Evolutionary conservation across 2,113 vertebrate genomes (phyloP), one percentile per base, ranked within the genome.

Genomic region (Protobothrops flavoviridis): DNA sequence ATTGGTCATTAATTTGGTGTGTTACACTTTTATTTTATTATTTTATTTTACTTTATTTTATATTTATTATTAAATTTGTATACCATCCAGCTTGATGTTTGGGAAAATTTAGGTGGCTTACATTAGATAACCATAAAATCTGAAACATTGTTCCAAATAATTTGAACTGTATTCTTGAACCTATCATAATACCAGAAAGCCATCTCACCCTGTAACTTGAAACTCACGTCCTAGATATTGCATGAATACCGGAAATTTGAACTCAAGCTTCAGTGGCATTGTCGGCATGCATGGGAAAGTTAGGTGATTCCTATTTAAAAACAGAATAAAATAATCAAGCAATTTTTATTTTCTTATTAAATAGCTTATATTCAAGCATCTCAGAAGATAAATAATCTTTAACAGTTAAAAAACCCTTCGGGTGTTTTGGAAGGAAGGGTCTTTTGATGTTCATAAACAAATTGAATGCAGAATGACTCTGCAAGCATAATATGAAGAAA

Each of bases 391-490:
- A 97, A 97, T 97, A 97, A 96, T 93, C 95, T 96, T 97, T 96
- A 97, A 98, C 97, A 95, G 96, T 95, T 94, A 92, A 91, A 96
- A 97, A 98, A 96, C 92, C 96, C 96, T 97, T 95, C 93, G 92
- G 95, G 97, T 95, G 96, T 90, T 97, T 97, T 90, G 95, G 94
- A 97, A 97, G 96, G 96, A 95, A 81, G 94, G 92, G 93, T 96
- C 96, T 97, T 98, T 98, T 98, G 97, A 98, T 97, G 96, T 95
- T 95, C 55, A 93, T 96, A 95, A 95, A 96, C 95, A 98, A 98
- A 98, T 98, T 98, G 96, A 96, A 97, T 97, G 96, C 97, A 97
- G 97, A 95, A 97, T 97, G 96, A 94, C 94, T 96, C 94, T 93
- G 86, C 93, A 96, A 95, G 93, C 85, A 91, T 91, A 95, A 91